Evolutionary conservation across 2,888 invertebrate genomes (phyloP).

Genomic region (Aphodius granarius): DNA sequence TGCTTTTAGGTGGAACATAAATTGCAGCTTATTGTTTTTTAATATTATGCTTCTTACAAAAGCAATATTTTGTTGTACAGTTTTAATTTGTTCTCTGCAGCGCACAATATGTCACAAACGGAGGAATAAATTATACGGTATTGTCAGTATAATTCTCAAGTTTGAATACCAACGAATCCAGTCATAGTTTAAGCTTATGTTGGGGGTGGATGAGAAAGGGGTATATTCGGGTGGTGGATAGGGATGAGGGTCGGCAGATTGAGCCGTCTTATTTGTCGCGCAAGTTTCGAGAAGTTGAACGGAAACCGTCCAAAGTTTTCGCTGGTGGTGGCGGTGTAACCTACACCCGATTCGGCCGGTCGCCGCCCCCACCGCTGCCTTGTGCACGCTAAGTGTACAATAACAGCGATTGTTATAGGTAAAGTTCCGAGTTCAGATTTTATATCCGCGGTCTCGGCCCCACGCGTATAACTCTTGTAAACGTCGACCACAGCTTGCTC

Average conservation of each 20-base stretch:
- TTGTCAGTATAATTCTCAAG: neutral
- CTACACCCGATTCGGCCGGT: constrained; percentile 1
- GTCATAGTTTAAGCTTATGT: neutral
- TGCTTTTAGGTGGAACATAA: too few species aligned
- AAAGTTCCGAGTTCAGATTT: constrained; percentile 12
- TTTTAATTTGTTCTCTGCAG: too few species aligned
- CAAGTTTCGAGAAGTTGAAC: constrained; percentile 5
- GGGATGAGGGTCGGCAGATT: neutral
- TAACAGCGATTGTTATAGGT: constrained; percentile 15
- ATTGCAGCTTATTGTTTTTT: too few species aligned
- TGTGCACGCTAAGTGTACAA: constrained; percentile 5
- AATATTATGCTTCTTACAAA: too few species aligned
- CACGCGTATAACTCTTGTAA: neutral
- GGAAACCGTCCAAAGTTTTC: constrained; percentile 5
- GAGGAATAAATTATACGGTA: neutral
- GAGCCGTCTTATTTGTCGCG: constrained; percentile 12
- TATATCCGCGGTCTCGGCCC: constrained; percentile 9
- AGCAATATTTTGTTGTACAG: too few species aligned
- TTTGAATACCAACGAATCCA: neutral
- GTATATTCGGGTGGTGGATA: neutral
- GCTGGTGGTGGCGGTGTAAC: constrained; percentile 1
- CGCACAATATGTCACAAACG: neutral
- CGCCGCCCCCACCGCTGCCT: neutral
- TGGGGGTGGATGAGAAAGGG: neutral
- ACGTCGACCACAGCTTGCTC: constrained; percentile 10